Evolutionary conservation across 2,797 vertebrate species (phyloP).

Genomic region (Sciurus carolinensis): DNA sequence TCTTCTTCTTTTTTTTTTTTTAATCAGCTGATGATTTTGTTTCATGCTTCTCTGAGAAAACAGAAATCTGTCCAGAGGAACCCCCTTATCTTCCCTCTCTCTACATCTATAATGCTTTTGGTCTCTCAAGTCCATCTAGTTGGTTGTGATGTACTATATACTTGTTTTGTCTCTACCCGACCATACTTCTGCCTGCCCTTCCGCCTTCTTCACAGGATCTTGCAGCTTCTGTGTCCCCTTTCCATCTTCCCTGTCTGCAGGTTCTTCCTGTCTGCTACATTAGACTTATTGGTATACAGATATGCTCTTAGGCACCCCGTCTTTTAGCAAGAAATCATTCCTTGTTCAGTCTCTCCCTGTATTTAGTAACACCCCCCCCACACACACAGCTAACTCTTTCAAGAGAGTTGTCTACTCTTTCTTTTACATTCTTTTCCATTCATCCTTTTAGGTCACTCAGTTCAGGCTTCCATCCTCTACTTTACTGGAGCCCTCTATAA

Average conservation of each 20-base stretch:
- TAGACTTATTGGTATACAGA: background rate
- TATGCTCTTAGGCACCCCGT: background rate
- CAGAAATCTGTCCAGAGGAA: background rate
- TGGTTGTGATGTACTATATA: background rate
- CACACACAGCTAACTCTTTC: background rate
- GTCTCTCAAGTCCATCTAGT: background rate
- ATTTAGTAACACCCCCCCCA: background rate
- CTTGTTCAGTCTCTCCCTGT: background rate
- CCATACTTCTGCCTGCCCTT: too few species aligned
- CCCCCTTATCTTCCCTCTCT: background rate
- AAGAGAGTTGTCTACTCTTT: background rate
- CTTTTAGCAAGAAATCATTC: background rate
- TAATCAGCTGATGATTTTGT: background rate
- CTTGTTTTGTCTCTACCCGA: background rate
- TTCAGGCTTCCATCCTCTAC: background rate
- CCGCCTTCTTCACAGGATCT: background rate
- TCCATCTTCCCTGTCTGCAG: background rate
- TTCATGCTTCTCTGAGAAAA: constrained; percentile 30
- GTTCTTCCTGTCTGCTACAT: background rate
- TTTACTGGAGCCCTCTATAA: background rate
- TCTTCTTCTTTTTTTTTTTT: background rate
- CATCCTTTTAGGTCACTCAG: background rate
- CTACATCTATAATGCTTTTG: background rate
- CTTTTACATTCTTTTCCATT: background rate
- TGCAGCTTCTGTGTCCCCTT: background rate